Evolutionary conservation across 2,888 invertebrate genomes (phyloP), one percentile per base, ranked within the genome.

Genomic region (Ischnura elegans): DNA sequence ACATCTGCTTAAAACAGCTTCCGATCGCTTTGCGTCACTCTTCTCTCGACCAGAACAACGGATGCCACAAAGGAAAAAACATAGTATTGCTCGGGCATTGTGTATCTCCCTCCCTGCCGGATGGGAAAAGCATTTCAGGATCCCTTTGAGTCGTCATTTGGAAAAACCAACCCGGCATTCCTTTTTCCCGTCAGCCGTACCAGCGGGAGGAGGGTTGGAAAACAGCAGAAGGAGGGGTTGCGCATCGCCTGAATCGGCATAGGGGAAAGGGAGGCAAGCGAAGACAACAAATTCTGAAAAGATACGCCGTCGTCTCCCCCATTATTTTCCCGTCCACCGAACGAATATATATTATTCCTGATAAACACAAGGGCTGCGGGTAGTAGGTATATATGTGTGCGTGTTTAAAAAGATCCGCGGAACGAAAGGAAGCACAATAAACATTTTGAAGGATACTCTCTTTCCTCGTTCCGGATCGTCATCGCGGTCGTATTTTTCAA

Each of bases 401-500:
- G 51, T 19, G 19, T 51, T n/a, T 43, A 86, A 86, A n/a, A 55
- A 21, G 51, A 42, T 87, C 25, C 36, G 87, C 36, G 46, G 87
- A 61, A 61, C 87, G 55, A 55, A 86, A 43, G n/a, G n/a, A 86
- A 29, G 43, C 61, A 61, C 90, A 90, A 61, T 61, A 61, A n/a
- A 66, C 61, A 42, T 42, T 29, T 90, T 51, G 55, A 61, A 66
- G 90, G 61, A 90, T 43, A 90, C 76, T 61, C 90, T n/a, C 61
- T 90, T 90, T 61, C 66, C 66, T 61, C 90, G 61, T 43, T n/a
- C 90, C 61, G 13, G 42, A 61, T n/a, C 90, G 45, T 90, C 90
- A 90, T 66, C 90, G 90, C 61, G 43, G 61, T 61, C 43, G 61
- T 90, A 90, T 90, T 90, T 90, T 90, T 90, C 90, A 90, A 90